Evolutionary conservation across 2,888 invertebrate genomes (phyloP), one percentile per base, ranked within the genome.

Genomic region (Auanema sp.): DNA sequence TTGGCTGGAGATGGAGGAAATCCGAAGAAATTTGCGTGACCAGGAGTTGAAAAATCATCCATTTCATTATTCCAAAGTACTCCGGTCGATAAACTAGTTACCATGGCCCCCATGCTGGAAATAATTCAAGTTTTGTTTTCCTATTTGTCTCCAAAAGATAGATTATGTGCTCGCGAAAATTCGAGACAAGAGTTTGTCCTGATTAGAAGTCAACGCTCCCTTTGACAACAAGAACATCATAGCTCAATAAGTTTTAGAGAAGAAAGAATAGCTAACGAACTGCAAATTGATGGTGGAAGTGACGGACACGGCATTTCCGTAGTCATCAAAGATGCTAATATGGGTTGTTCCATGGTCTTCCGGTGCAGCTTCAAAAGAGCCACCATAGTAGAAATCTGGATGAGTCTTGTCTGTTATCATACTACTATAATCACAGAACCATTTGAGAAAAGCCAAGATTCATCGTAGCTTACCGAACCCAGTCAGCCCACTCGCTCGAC

Each of bases 21-120:
- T n/a, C 85, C 85, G 67, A 83, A 86, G 58, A 69, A 78, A 57
- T 84, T 83, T 3, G 80, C 73, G 60, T 81, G 80, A 23, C 75
- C 75, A 0, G 91, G 90, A 2, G 90, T 88, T 0, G 91, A 89
- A 84, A 96, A 97, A 84, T 93, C 93, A 80, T 93, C 92, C 92
- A 93, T 93, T 81, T 91, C 90, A 79, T 92, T 89, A 85, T 93
- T 93, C 85, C 92, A 90, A 16, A 96, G 87, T n/a, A 97, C 91
- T 0, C 95, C 96, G 0, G 93, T 91, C 59, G 88, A 88, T 33
- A 83, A 84, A 0, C 92, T 92, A 0, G 89, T 87, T 16, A 91
- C 86, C 68, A 89, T 89, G 16, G 90, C 88, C 1, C 95, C 95
- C 86, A 93, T 92, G 78, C 93, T 93, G 84, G 12, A 86, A 33